Percentiles rank a stretch among this genome's conserved stretches.
These are phyloP conservation scores for Andrena chrysosceles DNA, from an alignment of 2,888 invertebrate species.

Conservation along the genomic window DNA sequence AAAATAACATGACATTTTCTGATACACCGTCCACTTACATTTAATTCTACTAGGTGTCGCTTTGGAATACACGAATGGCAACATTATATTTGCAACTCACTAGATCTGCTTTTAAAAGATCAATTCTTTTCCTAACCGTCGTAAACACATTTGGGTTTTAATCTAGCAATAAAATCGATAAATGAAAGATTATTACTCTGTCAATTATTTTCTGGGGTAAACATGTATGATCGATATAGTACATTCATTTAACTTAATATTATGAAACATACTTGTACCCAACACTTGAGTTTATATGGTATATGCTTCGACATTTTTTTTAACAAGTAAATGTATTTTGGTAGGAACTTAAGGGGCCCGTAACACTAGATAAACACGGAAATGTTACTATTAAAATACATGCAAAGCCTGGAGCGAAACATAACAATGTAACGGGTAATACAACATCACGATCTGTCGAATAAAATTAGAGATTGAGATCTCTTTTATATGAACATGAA, in stretches of 20 bases:
- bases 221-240: not conserved
- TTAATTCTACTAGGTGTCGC: conserved; percentile 54
- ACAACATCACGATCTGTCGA: not conserved
- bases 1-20: conserved; percentile 78
- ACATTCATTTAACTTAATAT: not conserved
- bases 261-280: not conserved
- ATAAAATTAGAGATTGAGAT: not conserved
- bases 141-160: not conserved
- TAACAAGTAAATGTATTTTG: conserved; percentile 13
- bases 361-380: conserved; percentile 87
- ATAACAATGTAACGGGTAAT: conserved; percentile 88
- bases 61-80: conserved; percentile 40
- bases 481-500: conserved; percentile 11
- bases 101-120: conserved; percentile 30
- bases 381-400: conserved; percentile 88
- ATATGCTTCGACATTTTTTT: not conserved
- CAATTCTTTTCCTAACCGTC: not conserved
- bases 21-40: conserved; percentile 54
- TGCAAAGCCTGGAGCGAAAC: conserved; percentile 92
- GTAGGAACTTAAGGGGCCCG: conserved; percentile 75
- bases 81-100: conserved; percentile 50
- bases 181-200: not conserved
- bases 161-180: not conserved
- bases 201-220: not conserved
- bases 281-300: not conserved